A percentile compares a stretch with the other conserved stretches of the same genome.
These are phyloP conservation scores for Hemicrepidius hirtus DNA, from an alignment of 2,888 invertebrate species.

Conservation along the genomic window DNA sequence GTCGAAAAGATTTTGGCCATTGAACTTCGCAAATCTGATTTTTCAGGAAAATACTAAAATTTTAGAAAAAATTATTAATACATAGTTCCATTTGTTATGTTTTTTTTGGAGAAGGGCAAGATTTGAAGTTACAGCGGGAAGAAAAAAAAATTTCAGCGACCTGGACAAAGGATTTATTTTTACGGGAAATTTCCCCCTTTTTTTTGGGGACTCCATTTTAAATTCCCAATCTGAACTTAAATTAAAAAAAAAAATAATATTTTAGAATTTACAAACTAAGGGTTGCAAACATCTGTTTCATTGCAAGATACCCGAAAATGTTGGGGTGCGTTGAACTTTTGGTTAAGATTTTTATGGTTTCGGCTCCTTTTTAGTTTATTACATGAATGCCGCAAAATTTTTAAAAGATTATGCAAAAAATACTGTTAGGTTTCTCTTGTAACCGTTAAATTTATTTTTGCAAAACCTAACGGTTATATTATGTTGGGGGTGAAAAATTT, in stretches of 20 bases:
- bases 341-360: conserved; percentile 19
- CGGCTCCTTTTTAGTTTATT: conserved; percentile 18
- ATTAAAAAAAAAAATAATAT: too few species aligned
- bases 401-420: conserved; percentile 36
- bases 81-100: too few species aligned
- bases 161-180: too few species aligned
- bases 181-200: too few species aligned
- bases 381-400: conserved; percentile 1
- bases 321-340: neutral
- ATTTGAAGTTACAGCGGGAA: too few species aligned
- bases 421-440: conserved; percentile 32
- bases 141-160: too few species aligned
- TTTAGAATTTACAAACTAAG: neutral
- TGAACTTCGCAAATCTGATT: conserved; percentile 13
- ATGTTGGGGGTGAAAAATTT: too few species aligned
- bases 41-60: neutral
- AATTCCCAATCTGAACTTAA: too few species aligned
- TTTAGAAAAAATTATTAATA: too few species aligned
- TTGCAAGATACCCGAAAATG: neutral
- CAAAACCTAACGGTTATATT: too few species aligned
- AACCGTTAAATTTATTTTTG: conserved; percentile 8
- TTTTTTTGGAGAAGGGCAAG: too few species aligned
- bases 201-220: too few species aligned
- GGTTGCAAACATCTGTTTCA: conserved; percentile 5
- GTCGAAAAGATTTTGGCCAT: neutral